These are phyloP conservation scores for Callitettix versicolor DNA, from an alignment of 1,140 invertebrate genomes.

Conservation along the genomic window DNA sequence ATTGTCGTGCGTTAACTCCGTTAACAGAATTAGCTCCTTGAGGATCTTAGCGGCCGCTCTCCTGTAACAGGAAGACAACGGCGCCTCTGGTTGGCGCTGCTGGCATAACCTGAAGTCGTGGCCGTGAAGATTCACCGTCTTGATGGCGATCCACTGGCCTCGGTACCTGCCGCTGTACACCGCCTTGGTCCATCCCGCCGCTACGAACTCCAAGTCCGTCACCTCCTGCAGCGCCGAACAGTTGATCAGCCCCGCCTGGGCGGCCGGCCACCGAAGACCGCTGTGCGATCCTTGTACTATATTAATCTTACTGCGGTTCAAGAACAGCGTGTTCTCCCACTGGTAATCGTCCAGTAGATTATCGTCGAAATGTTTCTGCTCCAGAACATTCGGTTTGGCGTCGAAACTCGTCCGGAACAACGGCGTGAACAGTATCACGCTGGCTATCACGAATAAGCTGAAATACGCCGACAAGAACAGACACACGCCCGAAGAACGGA, in stretches of 20 bases:
- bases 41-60: constrained; percentile 34
- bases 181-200: constrained; percentile 39
- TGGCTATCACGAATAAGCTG: constrained; percentile 7
- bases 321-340: constrained; percentile 2
- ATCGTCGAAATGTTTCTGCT: neutral
- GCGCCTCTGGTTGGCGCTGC: constrained; percentile 9
- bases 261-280: constrained; percentile 5
- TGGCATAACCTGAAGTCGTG: constrained; percentile 34
- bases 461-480: constrained; percentile 9
- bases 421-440: constrained; percentile 9
- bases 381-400: neutral
- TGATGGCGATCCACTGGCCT: constrained; percentile 33
- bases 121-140: constrained; percentile 36
- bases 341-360: neutral
- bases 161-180: constrained; percentile 33
- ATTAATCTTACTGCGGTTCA: constrained; percentile 1
- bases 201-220: constrained; percentile 26
- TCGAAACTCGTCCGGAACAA: neutral
- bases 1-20: constrained; percentile 22
- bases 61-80: constrained; percentile 31
- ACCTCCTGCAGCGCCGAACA: constrained; percentile 22
- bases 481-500: constrained; percentile 10
- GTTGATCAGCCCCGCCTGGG: constrained; percentile 14
- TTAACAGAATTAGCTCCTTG: constrained; percentile 25
- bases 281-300: neutral